Base-by-base conservation (phyloP, 2,113 vertebrate genomes). In the Syrmaticus mikado region DNA sequence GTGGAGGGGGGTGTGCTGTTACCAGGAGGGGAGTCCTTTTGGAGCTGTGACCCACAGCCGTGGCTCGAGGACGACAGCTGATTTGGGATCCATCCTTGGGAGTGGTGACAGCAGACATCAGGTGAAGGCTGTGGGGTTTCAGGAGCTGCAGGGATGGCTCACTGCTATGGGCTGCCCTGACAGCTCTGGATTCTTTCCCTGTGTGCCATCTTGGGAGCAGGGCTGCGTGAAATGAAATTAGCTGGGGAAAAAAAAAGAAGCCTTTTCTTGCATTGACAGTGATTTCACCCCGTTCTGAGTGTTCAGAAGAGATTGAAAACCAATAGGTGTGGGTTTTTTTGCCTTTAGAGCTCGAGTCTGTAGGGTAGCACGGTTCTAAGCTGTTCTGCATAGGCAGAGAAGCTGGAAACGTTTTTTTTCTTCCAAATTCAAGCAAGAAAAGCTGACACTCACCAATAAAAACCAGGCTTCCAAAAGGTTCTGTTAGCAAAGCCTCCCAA, bases 201-300 rank as follows among this genome's bases (percentile, higher is more conserved):
- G 3, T 0, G 0, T 43, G 73, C 11, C 8, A 1, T 61, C 58
- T 58, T 52, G 3, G 2, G 57, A 75, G 28, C 13, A 38, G 48
- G 28, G 66, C 61, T 46, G 32, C 13, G 13, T 20, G 21, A 52
- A 75, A 24, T 34, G 58, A 43, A 43, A 58, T 41, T 52, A 46
- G 43, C 11, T 6, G 13, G 50, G 38, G 20, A 8, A 45, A 45
- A 48, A 32, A 20, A 12, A 45, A 62, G 71, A 66, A 74, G 25
- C 38, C 57, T 43, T n/a, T 22, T 61, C 43, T 48, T 18, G 13
- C 0, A 3, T 43, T 61, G 22, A 36, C 40, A 55, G 28, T 58
- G 66, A 65, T 61, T 77, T 36, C 1, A 45, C 15, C 36, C 17
- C 18, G 34, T 71, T 53, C 36, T 36, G n/a, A n/a, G 60, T 46